Base-by-base conservation (phyloP, 2,113 vertebrate species). In the Hypanus sabinus region DNA sequence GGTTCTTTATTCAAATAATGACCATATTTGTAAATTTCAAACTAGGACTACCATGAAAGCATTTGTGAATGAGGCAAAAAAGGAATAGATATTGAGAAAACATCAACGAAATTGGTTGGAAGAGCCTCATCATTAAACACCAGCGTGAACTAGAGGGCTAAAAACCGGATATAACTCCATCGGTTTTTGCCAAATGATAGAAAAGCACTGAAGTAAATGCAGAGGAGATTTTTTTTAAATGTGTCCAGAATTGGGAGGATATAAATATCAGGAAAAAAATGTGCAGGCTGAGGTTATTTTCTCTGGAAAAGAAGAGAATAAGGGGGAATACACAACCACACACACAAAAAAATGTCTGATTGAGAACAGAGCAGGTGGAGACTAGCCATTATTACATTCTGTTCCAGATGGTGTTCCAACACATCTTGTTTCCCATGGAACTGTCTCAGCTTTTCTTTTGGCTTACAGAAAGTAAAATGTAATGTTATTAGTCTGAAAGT, bases 321-420 rank as follows among this genome's bases (percentile, higher is more conserved):
- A 33, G 60, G 62, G 60, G 57, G 85, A 90, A 90, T 65, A 68
- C 60, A 90, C 60, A 90, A 90, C 85, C 85, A 65, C 57, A 90
- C 60, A 65, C 70, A 65, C 1, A 65, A 65, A 9, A 76, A 88
- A 65, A 90, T 36, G 85, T 68, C 85, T 90, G 85, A 90, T 68
- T 90, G 60, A 90, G 85, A 90, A 90, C 85, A 90, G 85, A 90
- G 20, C 85, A 90, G 85, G 85, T 90, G 85, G 60, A 65, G 85
- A n/a, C 85, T 90, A 36, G 85, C 60, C 85, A 90, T 65, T 65
- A 90, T 65, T 68, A 90, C 85, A 90, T 65, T 18, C 12, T 90
- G 85, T 65, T 90, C 85, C 85, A 90, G 62, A 90, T 90, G 60
- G 85, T 90, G 85, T 90, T 90, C 85, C 85, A 90, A n/a, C 60